Percentiles rank a stretch among this genome's conserved stretches.
Conservation (phyloP, 2,113 vertebrate species). For the Pangasianodon hypophthalmus region DNA sequence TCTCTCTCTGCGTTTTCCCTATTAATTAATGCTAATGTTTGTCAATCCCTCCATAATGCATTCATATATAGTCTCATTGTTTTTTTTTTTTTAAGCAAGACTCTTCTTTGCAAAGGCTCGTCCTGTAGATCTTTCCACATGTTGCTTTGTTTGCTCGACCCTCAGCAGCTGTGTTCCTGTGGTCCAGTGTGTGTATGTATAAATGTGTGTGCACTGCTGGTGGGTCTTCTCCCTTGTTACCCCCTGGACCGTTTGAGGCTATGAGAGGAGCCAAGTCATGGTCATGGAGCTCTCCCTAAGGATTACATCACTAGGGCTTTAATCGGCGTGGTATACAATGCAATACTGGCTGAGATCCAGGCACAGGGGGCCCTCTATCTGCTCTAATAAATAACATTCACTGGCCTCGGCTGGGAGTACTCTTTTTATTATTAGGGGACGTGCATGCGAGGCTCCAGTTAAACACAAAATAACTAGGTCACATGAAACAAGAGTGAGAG, state of each 20-base stretch:
- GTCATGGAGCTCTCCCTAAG: slow-evolving; percentile 36
- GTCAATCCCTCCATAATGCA: not conserved
- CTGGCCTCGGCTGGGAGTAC: slow-evolving; percentile 37
- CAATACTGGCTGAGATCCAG: slow-evolving; percentile 54
- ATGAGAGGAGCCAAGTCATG: slow-evolving; percentile 36
- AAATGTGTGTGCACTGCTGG: not conserved
- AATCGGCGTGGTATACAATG: slow-evolving; percentile 49
- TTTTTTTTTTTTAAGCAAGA: not conserved
- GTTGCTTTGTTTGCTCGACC: not conserved
- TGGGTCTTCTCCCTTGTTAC: slow-evolving; percentile 20
- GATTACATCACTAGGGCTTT: slow-evolving; percentile 61
- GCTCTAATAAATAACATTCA: slow-evolving; percentile 54
- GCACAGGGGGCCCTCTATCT: slow-evolving; percentile 29
- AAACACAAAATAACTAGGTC: slow-evolving; percentile 43
- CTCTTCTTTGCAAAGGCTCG: not conserved
- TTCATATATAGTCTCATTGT: slow-evolving; percentile 10
- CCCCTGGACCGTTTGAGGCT: slow-evolving; percentile 6
- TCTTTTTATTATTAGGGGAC: slow-evolving; percentile 37
- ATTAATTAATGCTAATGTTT: not conserved
- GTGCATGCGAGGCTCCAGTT: slow-evolving; percentile 25
- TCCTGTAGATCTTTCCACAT: slow-evolving; percentile 25
- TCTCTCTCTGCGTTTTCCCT: not conserved
- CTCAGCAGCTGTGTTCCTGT: slow-evolving; percentile 14
- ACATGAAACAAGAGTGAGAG: slow-evolving; percentile 40
- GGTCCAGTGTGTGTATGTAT: not conserved